Conservation (phyloP, 2,113 vertebrate genomes). For the Scatophagus argus region DNA sequence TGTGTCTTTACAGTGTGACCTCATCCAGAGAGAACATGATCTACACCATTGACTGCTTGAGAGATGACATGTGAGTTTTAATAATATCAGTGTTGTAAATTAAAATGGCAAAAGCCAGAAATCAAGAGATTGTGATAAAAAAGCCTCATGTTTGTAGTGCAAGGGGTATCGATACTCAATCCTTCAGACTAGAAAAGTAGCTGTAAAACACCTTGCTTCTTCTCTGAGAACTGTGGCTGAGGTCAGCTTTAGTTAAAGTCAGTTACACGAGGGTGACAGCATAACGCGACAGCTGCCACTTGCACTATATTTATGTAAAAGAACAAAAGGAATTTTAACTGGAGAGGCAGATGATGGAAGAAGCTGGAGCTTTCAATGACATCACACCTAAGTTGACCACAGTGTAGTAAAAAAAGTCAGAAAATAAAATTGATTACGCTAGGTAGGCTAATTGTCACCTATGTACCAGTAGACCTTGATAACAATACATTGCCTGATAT, state of each 20-base stretch:
- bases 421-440: too few species aligned
- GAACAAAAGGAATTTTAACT: background rate
- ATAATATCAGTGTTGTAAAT: background rate
- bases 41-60: constrained; percentile 92
- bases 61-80: constrained; percentile 92
- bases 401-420: too few species aligned
- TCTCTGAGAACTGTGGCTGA: background rate
- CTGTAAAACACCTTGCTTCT: background rate
- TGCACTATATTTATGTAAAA: background rate
- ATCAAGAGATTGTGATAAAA: background rate
- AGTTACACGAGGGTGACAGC: background rate
- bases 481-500: too few species aligned
- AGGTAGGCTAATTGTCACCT: too few species aligned
- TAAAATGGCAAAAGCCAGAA: background rate
- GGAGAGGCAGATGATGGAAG: background rate
- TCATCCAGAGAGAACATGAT: constrained; percentile 91
- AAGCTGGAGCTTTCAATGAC: too few species aligned
- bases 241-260: background rate
- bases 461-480: too few species aligned
- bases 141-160: background rate
- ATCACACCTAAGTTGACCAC: too few species aligned
- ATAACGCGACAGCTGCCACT: background rate
- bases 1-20: constrained; percentile 85
- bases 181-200: background rate
- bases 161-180: background rate